Percentiles rank a stretch among this genome's conserved stretches.
phyloP scores from a whole-genome alignment of 2,113 vertebrate genomes.

The Arenaria interpres region DNA sequence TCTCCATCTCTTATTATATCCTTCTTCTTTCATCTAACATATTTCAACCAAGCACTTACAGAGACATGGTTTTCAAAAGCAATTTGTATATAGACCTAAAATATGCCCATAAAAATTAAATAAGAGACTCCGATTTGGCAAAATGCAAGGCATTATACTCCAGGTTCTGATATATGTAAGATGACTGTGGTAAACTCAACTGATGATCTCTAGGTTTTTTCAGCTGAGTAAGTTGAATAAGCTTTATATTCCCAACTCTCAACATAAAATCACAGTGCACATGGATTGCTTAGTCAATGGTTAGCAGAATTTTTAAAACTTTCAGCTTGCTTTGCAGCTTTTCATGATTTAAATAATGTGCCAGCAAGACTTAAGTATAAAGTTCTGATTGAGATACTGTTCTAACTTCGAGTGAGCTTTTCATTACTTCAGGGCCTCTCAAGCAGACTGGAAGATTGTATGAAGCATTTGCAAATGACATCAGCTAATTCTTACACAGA shows the following conservation, averaged over 20 bases:
- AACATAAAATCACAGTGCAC: background rate
- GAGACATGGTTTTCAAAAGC: background rate
- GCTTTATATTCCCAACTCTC: background rate
- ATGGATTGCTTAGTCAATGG: background rate
- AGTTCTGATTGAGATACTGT: background rate
- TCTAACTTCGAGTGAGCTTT: background rate
- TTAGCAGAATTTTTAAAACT: background rate
- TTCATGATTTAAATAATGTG: background rate
- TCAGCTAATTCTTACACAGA: background rate
- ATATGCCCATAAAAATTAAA: background rate
- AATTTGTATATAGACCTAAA: background rate
- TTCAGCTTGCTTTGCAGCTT: background rate
- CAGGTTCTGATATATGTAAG: background rate
- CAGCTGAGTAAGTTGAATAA: background rate
- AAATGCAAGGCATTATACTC: background rate
- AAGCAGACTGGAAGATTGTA: background rate
- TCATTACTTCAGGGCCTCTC: background rate
- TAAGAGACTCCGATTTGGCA: background rate
- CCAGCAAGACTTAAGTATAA: background rate
- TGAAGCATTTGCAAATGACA: background rate
- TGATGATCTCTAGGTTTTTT: background rate
- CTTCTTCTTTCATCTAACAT: background rate
- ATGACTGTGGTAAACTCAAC: background rate
- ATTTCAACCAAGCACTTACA: background rate
- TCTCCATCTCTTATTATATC: background rate